These are phyloP conservation scores for Piprites chloris DNA, from an alignment of 2,113 vertebrate genomes.

Conservation along the genomic window DNA sequence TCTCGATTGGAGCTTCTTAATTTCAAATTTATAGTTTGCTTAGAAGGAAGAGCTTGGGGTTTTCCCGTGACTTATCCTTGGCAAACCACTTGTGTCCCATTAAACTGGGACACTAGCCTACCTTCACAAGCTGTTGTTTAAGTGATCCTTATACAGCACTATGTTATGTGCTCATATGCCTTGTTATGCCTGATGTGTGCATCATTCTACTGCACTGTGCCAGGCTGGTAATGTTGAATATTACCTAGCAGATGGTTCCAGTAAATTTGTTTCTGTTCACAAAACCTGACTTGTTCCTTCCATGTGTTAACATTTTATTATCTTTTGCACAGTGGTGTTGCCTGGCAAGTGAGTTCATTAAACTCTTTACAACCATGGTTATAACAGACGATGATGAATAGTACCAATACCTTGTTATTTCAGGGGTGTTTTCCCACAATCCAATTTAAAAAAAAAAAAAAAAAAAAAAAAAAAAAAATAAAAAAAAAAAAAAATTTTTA, in stretches of 20 bases:
- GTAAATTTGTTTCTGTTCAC: not conserved
- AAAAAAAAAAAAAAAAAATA: not conserved
- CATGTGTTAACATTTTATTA: not conserved
- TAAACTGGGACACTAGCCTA: too few species aligned
- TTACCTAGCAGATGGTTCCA: not conserved
- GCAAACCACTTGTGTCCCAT: too few species aligned
- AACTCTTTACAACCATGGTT: not conserved
- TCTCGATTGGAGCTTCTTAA: too few species aligned
- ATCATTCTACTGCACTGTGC: not conserved
- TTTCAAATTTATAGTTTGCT: too few species aligned
- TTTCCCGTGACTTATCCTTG: too few species aligned
- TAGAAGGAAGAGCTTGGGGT: too few species aligned
- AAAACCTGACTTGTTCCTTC: not conserved
- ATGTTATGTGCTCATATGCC: not conserved
- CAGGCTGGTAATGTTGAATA: not conserved
- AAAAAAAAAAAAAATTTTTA: not conserved
- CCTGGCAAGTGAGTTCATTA: not conserved
- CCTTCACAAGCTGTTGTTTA: not conserved
- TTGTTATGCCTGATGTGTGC: not conserved
- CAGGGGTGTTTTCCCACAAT: not conserved
- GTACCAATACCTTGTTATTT: not conserved
- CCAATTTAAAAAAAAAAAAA: not conserved
- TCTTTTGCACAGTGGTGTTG: not conserved
- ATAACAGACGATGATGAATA: not conserved
- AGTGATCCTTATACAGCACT: fast-evolving